Evolutionary conservation across 1,140 invertebrate genomes (phyloP).

Genomic region (Acromyrmex echinatior): DNA sequence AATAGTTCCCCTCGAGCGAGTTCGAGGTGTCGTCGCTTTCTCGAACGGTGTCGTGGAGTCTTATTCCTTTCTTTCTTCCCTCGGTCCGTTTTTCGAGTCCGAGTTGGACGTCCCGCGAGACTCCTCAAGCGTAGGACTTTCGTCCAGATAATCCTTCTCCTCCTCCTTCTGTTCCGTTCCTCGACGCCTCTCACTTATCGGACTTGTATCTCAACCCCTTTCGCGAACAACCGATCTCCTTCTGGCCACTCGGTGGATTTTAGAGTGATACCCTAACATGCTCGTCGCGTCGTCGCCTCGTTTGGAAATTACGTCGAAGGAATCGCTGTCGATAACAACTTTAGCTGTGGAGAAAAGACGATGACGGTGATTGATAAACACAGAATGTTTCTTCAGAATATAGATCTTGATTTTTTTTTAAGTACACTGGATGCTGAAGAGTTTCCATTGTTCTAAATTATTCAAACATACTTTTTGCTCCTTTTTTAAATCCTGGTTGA

Average conservation of each 20-base stretch:
- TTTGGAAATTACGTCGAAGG: not conserved
- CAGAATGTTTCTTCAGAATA: conserved; percentile 1
- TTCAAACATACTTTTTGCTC: not conserved
- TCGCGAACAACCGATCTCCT: conserved; percentile 64
- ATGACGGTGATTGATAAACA: conserved; percentile 14
- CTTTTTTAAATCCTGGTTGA: not conserved
- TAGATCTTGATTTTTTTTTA: not conserved
- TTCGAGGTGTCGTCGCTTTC: conserved; percentile 67
- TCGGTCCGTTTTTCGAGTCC: conserved; percentile 18
- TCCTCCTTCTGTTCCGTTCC: conserved; percentile 69
- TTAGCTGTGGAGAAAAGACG: not conserved
- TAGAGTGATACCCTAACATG: conserved; percentile 16
- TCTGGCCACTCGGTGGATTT: conserved; percentile 46
- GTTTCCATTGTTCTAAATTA: conserved; percentile 16
- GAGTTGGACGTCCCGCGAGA: conserved; percentile 68
- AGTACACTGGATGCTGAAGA: not conserved
- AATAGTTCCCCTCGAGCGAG: conserved; percentile 47
- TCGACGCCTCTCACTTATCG: conserved; percentile 80
- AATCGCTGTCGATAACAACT: not conserved
- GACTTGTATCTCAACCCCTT: conserved; percentile 74
- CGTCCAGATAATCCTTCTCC: conserved; percentile 76
- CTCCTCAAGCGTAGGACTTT: conserved; percentile 63
- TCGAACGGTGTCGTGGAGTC: conserved; percentile 62
- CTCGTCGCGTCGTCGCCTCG: not conserved
- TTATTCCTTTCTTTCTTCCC: not conserved